Conservation (phyloP, 2,797 vertebrate genomes). For the Diglossa cyanea region DNA sequence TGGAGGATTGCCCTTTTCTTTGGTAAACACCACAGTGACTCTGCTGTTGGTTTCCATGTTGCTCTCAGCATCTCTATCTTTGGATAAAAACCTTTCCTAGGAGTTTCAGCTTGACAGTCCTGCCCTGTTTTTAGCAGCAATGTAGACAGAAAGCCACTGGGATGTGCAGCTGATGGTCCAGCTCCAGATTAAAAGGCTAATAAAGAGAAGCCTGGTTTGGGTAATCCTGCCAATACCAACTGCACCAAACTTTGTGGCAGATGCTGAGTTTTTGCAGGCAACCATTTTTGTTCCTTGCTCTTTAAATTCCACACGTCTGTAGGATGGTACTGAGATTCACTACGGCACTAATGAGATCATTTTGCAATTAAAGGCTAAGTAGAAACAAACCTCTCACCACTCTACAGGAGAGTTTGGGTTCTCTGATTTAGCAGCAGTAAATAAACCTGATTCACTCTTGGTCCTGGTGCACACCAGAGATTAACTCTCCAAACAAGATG, state of each 20-base stretch:
- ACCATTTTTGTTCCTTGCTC: not conserved
- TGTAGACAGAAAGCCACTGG: not conserved
- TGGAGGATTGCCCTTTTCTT: not conserved
- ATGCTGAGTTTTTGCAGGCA: not conserved
- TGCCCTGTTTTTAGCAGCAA: not conserved
- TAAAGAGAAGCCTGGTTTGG: not conserved
- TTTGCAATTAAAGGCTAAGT: constrained; percentile 62
- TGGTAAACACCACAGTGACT: not conserved
- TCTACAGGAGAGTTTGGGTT: constrained; percentile 22
- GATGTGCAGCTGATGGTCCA: not conserved
- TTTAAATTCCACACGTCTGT: not conserved
- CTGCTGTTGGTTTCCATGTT: not conserved
- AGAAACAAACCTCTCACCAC: constrained; percentile 47
- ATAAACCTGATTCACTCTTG: constrained; percentile 21
- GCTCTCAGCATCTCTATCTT: not conserved
- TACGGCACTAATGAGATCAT: constrained; percentile 59
- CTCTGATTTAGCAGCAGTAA: constrained; percentile 35
- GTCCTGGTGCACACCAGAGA: constrained; percentile 28
- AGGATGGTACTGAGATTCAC: not conserved
- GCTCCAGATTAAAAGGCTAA: not conserved
- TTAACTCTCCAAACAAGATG: constrained; percentile 58
- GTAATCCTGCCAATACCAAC: not conserved
- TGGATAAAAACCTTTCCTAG: not conserved
- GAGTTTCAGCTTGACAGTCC: not conserved
- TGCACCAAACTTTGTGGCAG: not conserved